phyloP scores from a whole-genome alignment of 2,113 vertebrate genomes.

The Delphinapterus leucas region DNA sequence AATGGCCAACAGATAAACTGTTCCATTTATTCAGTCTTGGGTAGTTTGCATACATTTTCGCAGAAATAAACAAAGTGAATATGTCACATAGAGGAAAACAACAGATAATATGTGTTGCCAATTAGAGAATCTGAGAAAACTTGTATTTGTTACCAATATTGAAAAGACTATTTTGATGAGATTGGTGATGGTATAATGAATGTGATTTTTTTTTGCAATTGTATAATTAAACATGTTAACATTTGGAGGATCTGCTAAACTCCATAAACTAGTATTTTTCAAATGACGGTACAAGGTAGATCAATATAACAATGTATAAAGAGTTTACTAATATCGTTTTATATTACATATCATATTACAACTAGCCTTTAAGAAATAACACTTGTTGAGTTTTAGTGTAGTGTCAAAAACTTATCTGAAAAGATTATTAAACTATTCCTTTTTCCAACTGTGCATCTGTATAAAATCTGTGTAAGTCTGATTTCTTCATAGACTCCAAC shows the following conservation, averaged over 20 bases:
- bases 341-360: neutral
- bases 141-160: neutral
- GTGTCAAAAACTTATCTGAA: neutral
- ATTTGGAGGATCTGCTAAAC: neutral
- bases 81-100: neutral
- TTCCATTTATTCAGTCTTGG: neutral
- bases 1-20: neutral
- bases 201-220: neutral
- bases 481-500: neutral
- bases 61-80: conserved; percentile 7
- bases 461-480: neutral
- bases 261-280: neutral
- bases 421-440: neutral
- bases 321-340: neutral
- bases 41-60: conserved; percentile 10
- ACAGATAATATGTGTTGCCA: neutral
- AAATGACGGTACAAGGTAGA: neutral
- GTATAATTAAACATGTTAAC: neutral
- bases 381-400: neutral
- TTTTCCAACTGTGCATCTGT: neutral
- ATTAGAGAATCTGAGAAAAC: neutral
- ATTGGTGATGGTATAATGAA: neutral
- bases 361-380: neutral
- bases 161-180: neutral
- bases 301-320: neutral